Base-by-base conservation (phyloP, 1,140 invertebrate species). In the Diplogasteroides magnus region DNA sequence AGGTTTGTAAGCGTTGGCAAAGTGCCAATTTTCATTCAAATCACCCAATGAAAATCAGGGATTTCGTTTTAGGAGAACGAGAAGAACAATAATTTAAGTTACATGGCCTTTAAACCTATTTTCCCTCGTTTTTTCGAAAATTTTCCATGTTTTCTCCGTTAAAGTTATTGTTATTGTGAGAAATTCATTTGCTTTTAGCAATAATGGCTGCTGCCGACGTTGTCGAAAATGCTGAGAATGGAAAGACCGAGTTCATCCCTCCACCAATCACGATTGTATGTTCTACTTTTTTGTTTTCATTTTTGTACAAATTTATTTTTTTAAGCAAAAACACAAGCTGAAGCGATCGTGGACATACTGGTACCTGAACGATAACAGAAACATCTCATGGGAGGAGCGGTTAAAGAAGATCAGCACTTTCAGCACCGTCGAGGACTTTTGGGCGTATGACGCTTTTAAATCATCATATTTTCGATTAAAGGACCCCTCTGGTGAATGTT, bases 371-470 rank as follows among this genome's bases (percentile, higher is more conserved):
- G 91, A 90, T 81, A 91, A 96, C 84, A 90, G 90, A 77, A 88
- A 86, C 68, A 91, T 91, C 82, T 81, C 87, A 57, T 98, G 95
- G 96, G 90, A 93, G 83, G 91, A 95, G 74, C 94, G 94, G 85
- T 89, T 94, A 74, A 90, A 91, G 78, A 89, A 95, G 85, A 90
- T 98, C 28, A 92, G 91, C 58, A 90, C 89, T 70, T 95, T 98
- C 85, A 89, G 91, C 82, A 96, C 93, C 29, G 93, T 96, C 29
- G 95, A 98, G 88, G 94, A 98, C 85, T 99, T 99, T 83, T 98
- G 96, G 96, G 93, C 91, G 91, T 94, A 87, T 86, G 84, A 83
- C 29, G 23, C 27, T 56, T n/a, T 56, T 14, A 56, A 56, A 56
- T 56, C 13, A n/a, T n/a, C 48, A 56, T 13, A 56, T 56, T 14